Conservation (phyloP, 1,140 invertebrate genomes). For the Trichoplusia ni region DNA sequence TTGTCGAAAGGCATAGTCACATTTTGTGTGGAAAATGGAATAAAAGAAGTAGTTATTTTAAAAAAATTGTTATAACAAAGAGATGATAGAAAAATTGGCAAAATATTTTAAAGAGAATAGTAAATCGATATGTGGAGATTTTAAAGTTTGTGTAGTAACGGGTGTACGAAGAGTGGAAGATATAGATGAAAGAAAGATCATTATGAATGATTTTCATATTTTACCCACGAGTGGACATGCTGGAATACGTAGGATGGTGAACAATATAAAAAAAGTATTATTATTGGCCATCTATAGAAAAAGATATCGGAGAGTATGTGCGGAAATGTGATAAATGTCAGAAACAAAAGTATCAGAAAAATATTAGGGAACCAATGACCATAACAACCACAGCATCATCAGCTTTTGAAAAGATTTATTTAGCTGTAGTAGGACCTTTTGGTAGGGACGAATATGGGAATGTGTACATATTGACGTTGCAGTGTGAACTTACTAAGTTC, state of each 20-base stretch:
- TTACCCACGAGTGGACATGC: background rate
- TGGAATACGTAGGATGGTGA: background rate
- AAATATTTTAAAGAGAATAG: background rate
- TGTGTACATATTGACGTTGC: constrained; percentile 22
- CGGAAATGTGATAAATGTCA: background rate
- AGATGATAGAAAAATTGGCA: background rate
- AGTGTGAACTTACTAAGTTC: constrained; percentile 30
- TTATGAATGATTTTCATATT: background rate
- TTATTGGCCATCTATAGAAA: background rate
- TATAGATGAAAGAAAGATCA: background rate
- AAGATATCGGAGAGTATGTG: background rate
- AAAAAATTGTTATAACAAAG: background rate
- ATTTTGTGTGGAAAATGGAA: background rate
- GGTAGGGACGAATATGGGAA: constrained; percentile 9
- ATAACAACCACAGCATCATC: constrained; percentile 20
- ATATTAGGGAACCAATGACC: constrained; percentile 19
- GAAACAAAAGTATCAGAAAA: background rate
- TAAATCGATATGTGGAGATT: background rate
- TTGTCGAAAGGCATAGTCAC: background rate
- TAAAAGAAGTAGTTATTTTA: constrained; percentile 12
- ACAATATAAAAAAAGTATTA: background rate
- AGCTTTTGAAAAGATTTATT: constrained; percentile 34
- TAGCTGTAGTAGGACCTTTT: constrained; percentile 35
- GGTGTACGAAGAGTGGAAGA: background rate
- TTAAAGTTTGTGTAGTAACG: background rate